These are phyloP conservation scores for Parazoanthus darwini DNA, from an alignment of 92 coral and sea anemone species.

Conservation along the genomic window DNA sequence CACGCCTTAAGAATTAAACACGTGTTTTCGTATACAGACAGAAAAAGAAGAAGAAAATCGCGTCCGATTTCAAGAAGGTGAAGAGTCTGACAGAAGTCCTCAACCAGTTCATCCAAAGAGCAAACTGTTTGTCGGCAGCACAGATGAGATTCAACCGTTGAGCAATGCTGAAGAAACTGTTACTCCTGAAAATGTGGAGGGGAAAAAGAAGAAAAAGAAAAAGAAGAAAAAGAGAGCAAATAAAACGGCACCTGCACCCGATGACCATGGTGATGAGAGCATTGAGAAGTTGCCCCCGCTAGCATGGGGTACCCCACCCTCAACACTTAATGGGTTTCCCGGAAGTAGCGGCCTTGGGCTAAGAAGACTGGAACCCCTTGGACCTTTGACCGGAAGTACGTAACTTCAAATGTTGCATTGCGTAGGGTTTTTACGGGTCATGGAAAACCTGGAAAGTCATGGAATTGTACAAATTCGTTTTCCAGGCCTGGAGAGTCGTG, in stretches of 20 bases:
- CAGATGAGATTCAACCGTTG: constrained; percentile 15
- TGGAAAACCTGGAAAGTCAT: too few species aligned
- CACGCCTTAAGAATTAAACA: too few species aligned
- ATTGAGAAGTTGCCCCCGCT: constrained; percentile 44
- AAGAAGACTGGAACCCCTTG: constrained; percentile 83
- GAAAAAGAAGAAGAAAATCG: constrained; percentile 5
- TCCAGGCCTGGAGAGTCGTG: too few species aligned
- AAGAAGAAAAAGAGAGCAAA: constrained; percentile 66
- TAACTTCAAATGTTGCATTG: background rate
- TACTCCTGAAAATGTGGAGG: constrained; percentile 51
- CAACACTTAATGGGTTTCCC: constrained; percentile 83
- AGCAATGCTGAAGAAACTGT: constrained; percentile 17
- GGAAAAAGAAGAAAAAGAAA: constrained; percentile 73
- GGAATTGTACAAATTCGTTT: too few species aligned
- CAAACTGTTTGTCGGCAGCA: background rate
- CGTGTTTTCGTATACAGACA: background rate
- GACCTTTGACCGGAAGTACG: constrained; percentile 50
- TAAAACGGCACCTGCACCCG: constrained; percentile 74
- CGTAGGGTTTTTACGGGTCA: too few species aligned
- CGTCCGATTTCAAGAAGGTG: constrained; percentile 12
- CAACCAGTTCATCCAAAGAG: background rate
- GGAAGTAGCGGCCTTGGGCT: constrained; percentile 48
- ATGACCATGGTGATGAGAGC: constrained; percentile 27
- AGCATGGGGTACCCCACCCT: constrained; percentile 82
- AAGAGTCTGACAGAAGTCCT: constrained; percentile 33